A percentile compares a stretch with the other conserved stretches of the same genome.
Evolutionary conservation across 2,113 vertebrate genomes (phyloP).

Genomic region (Brienomyrus brachyistius): DNA sequence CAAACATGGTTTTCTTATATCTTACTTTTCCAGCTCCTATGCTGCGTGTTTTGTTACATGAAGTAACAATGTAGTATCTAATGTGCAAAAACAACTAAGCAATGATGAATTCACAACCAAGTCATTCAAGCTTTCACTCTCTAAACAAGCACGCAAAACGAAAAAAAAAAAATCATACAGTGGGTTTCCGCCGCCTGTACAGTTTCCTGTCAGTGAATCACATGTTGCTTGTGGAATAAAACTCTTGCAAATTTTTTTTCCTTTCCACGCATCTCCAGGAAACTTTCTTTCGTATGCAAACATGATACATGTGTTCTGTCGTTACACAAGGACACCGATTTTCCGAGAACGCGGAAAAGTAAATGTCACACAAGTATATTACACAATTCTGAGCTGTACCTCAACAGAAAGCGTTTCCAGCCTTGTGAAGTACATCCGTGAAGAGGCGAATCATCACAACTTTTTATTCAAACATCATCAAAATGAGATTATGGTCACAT

Average conservation of each 20-base stretch:
- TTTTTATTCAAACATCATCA: conserved; percentile 33
- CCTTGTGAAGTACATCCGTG: conserved; percentile 29
- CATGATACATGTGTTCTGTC: conserved; percentile 19
- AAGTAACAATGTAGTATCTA: neutral
- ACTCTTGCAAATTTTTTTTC: conserved; percentile 26
- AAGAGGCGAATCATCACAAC: conserved; percentile 27
- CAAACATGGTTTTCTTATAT: too few relatives aligned
- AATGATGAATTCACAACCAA: neutral
- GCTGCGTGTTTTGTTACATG: neutral
- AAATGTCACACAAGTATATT: conserved; percentile 59
- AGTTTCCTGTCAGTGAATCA: conserved; percentile 10
- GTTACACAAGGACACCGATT: conserved; percentile 25
- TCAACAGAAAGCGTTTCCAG: conserved; percentile 38
- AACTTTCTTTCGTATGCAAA: conserved; percentile 32
- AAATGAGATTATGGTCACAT: conserved; percentile 53
- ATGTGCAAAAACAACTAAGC: neutral
- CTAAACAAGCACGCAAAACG: neutral
- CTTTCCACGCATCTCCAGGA: conserved; percentile 64
- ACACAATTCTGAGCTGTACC: conserved; percentile 32
- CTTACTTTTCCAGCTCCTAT: too few relatives aligned
- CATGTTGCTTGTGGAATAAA: conserved; percentile 7
- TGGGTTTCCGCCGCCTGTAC: conserved; percentile 9
- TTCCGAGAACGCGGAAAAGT: conserved; percentile 56
- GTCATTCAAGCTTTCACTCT: neutral
- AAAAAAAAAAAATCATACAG: neutral